Conservation (phyloP, 2,888 invertebrate genomes). For the Protonemura montana region DNA sequence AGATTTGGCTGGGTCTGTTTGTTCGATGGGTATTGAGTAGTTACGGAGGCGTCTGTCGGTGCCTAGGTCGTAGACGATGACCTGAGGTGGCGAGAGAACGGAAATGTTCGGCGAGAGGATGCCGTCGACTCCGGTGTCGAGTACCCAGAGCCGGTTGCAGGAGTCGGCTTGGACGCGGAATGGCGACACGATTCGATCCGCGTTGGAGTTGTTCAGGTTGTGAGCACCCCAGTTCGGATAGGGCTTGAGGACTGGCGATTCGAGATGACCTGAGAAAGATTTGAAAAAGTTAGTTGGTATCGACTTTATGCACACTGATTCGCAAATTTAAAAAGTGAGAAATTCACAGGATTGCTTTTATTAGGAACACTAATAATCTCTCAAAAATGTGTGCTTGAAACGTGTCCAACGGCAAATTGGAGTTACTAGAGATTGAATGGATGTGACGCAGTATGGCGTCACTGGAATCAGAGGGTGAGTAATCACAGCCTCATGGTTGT, state of each 20-base stretch:
- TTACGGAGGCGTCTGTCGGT: conserved; percentile 73
- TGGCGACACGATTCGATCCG: conserved; percentile 69
- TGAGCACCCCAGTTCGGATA: conserved; percentile 84
- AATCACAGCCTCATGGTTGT: too few species aligned
- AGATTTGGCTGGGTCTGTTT: conserved; percentile 52
- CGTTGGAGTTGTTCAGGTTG: conserved; percentile 45
- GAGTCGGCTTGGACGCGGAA: conserved; percentile 77
- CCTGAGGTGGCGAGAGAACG: conserved; percentile 62
- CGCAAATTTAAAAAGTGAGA: too few species aligned
- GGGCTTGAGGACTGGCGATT: conserved; percentile 75
- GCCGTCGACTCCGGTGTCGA: conserved; percentile 76
- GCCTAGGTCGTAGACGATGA: conserved; percentile 76
- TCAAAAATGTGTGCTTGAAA: too few species aligned
- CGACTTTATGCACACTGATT: too few species aligned
- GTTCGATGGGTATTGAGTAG: conserved; percentile 69
- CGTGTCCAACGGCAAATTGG: too few species aligned
- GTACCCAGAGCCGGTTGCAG: conserved; percentile 80
- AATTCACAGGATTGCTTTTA: too few species aligned
- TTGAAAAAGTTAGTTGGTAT: too few species aligned
- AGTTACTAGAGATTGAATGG: too few species aligned
- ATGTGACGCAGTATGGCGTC: too few species aligned
- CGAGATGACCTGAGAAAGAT: conserved; percentile 55
- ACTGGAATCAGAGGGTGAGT: too few species aligned
- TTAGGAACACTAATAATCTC: too few species aligned
- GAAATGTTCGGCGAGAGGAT: conserved; percentile 63